These are phyloP conservation scores for Lichenostomus cassidix DNA, from an alignment of 2,113 vertebrate species.

Conservation along the genomic window DNA sequence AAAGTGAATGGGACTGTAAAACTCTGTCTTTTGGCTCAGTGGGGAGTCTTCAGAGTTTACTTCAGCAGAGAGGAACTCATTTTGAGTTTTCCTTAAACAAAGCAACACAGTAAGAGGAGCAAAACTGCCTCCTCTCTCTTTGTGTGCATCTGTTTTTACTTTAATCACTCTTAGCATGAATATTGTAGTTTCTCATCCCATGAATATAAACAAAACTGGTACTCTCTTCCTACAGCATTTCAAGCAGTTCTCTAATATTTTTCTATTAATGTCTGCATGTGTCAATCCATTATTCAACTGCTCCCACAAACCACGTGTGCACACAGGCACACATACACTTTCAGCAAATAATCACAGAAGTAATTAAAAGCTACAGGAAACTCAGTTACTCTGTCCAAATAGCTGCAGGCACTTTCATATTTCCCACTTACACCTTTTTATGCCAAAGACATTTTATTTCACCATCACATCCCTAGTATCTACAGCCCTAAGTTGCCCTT, in stretches of 20 bases:
- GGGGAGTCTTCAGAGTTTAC: conserved; percentile 37
- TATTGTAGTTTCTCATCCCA: conserved; percentile 41
- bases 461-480: neutral
- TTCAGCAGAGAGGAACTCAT: conserved; percentile 44
- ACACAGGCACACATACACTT: neutral
- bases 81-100: conserved; percentile 48
- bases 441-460: neutral
- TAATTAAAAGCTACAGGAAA: conserved; percentile 19
- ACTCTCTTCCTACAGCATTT: conserved; percentile 11
- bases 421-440: neutral
- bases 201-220: conserved; percentile 50
- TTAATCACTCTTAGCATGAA: conserved; percentile 17
- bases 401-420: neutral
- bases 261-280: neutral
- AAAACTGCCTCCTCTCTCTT: conserved; percentile 15
- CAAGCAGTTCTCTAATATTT: conserved; percentile 9
- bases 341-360: neutral
- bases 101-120: neutral
- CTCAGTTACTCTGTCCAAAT: neutral
- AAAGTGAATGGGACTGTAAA: conserved; percentile 41
- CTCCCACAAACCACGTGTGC: neutral
- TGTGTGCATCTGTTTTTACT: conserved; percentile 1
- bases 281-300: neutral
- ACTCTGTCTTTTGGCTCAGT: conserved; percentile 23
- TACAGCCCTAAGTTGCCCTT: neutral